A percentile compares a stretch with the other conserved stretches of the same genome.
These are phyloP conservation scores for Sinocyclocheilus maitianheensis DNA, from an alignment of 2,113 vertebrate genomes.

Conservation along the genomic window DNA sequence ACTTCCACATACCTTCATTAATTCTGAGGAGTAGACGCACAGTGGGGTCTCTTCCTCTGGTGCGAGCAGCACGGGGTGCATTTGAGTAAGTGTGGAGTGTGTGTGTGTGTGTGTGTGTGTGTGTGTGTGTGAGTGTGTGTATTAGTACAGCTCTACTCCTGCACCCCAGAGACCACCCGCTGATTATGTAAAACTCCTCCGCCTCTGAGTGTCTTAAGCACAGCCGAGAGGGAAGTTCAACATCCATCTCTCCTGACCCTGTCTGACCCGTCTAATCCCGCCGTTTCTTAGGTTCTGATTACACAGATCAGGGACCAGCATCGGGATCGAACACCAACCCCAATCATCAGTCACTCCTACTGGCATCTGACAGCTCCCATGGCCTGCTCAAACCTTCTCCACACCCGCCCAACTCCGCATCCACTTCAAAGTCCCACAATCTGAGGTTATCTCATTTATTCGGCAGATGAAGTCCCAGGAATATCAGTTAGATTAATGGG, in stretches of 20 bases:
- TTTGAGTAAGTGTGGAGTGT: conserved; percentile 24
- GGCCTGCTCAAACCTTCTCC: conserved; percentile 61
- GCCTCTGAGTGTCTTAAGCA: conserved; percentile 58
- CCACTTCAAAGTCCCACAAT: conserved; percentile 42
- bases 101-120: conserved; percentile 55
- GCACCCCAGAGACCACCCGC: conserved; percentile 55
- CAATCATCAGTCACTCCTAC: conserved; percentile 63
- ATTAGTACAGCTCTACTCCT: conserved; percentile 48
- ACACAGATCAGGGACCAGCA: conserved; percentile 53
- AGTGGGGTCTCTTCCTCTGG: conserved; percentile 64
- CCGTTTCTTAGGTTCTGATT: conserved; percentile 71
- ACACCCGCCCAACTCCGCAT: conserved; percentile 49
- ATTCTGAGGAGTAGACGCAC: conserved; percentile 72
- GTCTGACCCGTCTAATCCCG: conserved; percentile 70
- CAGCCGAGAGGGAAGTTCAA: conserved; percentile 65
- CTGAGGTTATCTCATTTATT: conserved; percentile 7
- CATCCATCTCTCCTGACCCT: conserved; percentile 71
- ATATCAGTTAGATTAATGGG: conserved; percentile 28
- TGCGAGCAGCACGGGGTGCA: conserved; percentile 34
- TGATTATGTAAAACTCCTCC: conserved; percentile 61
- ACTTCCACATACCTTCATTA: conserved; percentile 65
- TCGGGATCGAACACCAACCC: conserved; percentile 65
- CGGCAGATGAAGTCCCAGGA: not conserved
- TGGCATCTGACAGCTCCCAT: conserved; percentile 60
- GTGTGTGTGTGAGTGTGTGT: conserved; percentile 41